Evolutionary conservation across 2,888 invertebrate genomes (phyloP), one percentile per base, ranked within the genome.

Genomic region (Sinopyrophorus schimmeli): DNA sequence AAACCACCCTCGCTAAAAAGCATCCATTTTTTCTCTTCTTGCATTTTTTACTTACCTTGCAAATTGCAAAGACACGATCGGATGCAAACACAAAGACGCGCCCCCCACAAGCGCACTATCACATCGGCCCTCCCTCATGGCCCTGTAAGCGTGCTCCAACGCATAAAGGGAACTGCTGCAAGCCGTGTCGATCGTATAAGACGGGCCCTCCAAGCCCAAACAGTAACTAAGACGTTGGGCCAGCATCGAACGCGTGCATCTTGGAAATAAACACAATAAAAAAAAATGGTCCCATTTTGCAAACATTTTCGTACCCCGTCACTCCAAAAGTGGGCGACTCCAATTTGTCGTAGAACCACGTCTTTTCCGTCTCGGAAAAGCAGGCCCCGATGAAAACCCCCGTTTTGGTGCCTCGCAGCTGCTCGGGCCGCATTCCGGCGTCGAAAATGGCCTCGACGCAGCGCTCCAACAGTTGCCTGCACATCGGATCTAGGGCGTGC

Each of bases 91-190:
- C 15, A 97, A 73, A 69, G 90, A 92, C 10, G 87, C 80, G 0
- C 93, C 95, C 3, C 89, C 93, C 2, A 97, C 92, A 40, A 97
- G 82, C 0, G 95, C 96, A 0, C 86, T 80, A 52, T 97, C 94
- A 64, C 93, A 92, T 53, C 86, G 82, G 0, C 92, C 93, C 57
- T 82, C 81, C 20, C 87, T 77, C 30, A 94, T 82, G 0, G 89
- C 81, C 32, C 80, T 78, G 69, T 86, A 89, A 7, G 89, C 91
- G 55, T 87, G 86, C 62, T 95, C 92, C 43, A 96, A 58, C 0
- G 94, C 95, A 60, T 89, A 84, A 57, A 94, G 78, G 5, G 93
- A 90, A 42, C 95, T 95, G n/a, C 93, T 93, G 70, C 96, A 97
- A 0, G 96, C 96, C 0, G 95, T 92, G 73, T 97, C 96, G 5